Evolutionary conservation across 2,113 vertebrate genomes (phyloP), one percentile per base, ranked within the genome.

Genomic region (Sciurus niger): DNA sequence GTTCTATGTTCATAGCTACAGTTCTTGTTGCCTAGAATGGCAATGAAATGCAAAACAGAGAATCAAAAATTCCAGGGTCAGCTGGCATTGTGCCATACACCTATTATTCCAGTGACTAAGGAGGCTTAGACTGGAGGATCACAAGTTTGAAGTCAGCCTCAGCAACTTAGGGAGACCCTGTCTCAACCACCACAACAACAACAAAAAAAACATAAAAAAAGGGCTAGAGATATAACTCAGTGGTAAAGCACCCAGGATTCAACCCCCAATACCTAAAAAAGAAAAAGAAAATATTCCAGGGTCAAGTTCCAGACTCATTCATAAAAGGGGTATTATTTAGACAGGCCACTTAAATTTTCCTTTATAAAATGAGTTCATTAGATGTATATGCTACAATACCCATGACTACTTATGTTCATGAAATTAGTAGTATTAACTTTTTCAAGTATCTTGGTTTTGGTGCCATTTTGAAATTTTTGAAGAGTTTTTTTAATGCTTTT

Each of bases 391-490:
- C 8, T 25, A 60, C 58, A 60, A n/a, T 13, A 37, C 40, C 12
- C 11, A 2, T 22, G 30, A 30, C 51, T 77, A 0, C 51, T 73
- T 53, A 8, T 46, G 67, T 90, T 55, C 6, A 30, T 37, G 72
- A 84, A 72, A 16, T 76, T 63, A 90, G 72, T 58, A 32, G 25
- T 84, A 30, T 90, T 76, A 14, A 78, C 22, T 91, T 96, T 89
- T 53, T 46, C 48, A 80, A 72, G 5, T 67, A 58, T 43, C 30
- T 86, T 89, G 32, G 28, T 32, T 79, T 82, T 84, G 32, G 9
- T 80, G 32, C n/a, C 76, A n/a, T 63, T 74, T 78, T 67, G 32
- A 22, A 2, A 1, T 30, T 32, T 78, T 37, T 77, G 46, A 2
- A 60, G 40, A 68, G 55, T 20, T 79, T 67, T 40, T 86, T 89